A percentile compares a stretch with the other conserved stretches of the same genome.
Evolutionary conservation across 2,888 invertebrate species (phyloP).

Genomic region (Myopa testacea): DNA sequence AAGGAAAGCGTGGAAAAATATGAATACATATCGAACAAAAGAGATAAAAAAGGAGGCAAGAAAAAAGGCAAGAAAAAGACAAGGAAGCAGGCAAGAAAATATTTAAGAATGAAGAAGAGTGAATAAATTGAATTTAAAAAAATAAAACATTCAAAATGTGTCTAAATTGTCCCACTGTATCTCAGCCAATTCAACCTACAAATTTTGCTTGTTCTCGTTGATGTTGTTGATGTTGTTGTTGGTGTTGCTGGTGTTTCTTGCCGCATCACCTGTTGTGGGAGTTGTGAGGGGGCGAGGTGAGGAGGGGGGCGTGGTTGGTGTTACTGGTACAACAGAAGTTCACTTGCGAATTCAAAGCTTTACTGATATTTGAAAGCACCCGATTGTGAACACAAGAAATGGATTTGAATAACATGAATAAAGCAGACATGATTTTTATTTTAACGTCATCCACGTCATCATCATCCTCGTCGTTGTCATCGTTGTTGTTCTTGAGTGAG

Average conservation of each 20-base stretch:
- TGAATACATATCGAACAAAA: not conserved
- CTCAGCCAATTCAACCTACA: conserved; percentile 22
- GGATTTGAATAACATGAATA: conserved; percentile 54
- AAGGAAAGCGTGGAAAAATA: not conserved
- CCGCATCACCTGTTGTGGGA: not conserved
- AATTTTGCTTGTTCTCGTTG: conserved; percentile 37
- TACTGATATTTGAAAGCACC: conserved; percentile 21
- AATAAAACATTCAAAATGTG: not conserved
- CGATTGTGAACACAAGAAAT: conserved; percentile 49
- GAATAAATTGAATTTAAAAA: not conserved
- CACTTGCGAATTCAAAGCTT: not conserved
- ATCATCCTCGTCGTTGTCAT: not conserved
- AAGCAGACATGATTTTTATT: conserved; percentile 43
- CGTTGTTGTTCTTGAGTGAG: not conserved
- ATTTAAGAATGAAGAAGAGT: too few relatives aligned
- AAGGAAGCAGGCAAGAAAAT: too few relatives aligned
- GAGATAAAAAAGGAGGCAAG: too few relatives aligned
- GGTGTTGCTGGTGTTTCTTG: not conserved
- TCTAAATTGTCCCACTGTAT: conserved; percentile 24
- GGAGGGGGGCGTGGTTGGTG: not conserved
- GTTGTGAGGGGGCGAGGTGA: conserved; percentile 11
- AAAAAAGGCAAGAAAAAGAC: too few relatives aligned
- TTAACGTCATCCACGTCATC: not conserved
- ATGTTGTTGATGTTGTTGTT: not conserved
- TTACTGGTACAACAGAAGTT: not conserved